These are phyloP conservation scores for Coryphaenoides rupestris DNA, from an alignment of 2,113 vertebrate genomes.

Conservation along the genomic window DNA sequence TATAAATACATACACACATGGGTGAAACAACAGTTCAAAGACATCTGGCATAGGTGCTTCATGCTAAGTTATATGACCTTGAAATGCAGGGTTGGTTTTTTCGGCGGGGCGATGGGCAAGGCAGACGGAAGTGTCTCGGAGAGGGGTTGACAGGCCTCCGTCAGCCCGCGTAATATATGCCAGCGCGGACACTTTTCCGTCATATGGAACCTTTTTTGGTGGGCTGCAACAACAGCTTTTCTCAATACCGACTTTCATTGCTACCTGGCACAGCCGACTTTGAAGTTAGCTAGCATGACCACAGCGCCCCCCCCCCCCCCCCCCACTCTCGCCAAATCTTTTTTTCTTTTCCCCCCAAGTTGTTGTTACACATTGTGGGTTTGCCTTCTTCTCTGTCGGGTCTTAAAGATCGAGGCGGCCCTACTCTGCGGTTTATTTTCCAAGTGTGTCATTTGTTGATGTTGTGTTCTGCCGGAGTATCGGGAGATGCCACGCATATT, in stretches of 20 bases:
- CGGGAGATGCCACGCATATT: neutral
- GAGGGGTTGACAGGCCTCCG: too few relatives aligned
- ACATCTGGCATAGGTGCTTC: constrained; percentile 1
- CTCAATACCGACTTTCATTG: neutral
- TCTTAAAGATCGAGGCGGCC: too few relatives aligned
- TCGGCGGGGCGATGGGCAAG: too few relatives aligned
- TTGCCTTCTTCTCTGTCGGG: too few relatives aligned
- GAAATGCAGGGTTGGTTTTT: constrained; percentile 16
- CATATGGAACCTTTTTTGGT: neutral
- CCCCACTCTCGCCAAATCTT: neutral
- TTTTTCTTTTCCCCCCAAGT: neutral
- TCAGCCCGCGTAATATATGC: too few relatives aligned
- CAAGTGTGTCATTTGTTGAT: neutral
- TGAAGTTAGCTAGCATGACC: constrained; percentile 8
- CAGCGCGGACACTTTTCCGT: too few relatives aligned
- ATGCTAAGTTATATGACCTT: constrained; percentile 14
- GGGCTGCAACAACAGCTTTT: constrained; percentile 13
- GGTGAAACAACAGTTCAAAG: constrained; percentile 22
- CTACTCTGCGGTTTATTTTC: constrained; percentile 1
- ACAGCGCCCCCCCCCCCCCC: too few relatives aligned
- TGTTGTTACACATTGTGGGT: neutral
- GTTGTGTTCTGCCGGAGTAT: constrained; percentile 2
- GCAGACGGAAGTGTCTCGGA: too few relatives aligned
- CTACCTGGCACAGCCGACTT: constrained; percentile 2
- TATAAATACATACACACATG: neutral